These are phyloP conservation scores for Epirrhoe tristata DNA, from an alignment of 2,888 invertebrate genomes.

Conservation along the genomic window DNA sequence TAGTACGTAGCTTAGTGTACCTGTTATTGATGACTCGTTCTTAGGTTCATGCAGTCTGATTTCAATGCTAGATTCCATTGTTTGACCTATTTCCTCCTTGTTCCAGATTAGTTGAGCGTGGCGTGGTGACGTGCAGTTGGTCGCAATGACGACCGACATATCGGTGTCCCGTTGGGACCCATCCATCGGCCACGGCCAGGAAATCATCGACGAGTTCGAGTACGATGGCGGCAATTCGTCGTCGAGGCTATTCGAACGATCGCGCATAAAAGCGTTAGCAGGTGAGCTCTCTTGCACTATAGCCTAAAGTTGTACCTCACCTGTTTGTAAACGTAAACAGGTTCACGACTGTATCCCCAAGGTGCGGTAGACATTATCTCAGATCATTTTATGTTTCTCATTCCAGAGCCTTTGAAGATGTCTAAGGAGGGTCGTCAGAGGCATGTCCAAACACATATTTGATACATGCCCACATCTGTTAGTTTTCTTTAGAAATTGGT, in stretches of 20 bases:
- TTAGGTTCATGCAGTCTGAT: not conserved
- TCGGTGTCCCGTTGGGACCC: conserved; percentile 99
- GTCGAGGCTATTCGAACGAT: conserved; percentile 99
- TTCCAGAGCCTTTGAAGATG: too few species aligned
- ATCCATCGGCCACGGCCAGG: conserved; percentile 93
- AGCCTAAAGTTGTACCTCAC: too few species aligned
- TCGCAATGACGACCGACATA: conserved; percentile 97
- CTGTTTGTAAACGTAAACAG: too few species aligned
- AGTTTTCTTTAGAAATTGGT: too few species aligned
- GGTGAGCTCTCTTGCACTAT: conserved; percentile 84
- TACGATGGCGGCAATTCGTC: conserved; percentile 99
- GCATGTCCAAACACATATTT: too few species aligned
- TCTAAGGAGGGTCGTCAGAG: too few species aligned
- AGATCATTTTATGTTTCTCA: too few species aligned
- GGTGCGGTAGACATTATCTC: too few species aligned
- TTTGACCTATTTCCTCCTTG: conserved; percentile 34
- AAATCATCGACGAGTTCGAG: conserved; percentile 98
- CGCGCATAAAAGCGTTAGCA: conserved; percentile 99
- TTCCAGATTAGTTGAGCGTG: conserved; percentile 76
- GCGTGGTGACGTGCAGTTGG: conserved; percentile 76
- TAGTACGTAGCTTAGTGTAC: too few species aligned
- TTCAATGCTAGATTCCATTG: not conserved
- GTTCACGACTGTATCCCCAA: too few species aligned
- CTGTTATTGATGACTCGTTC: not conserved
- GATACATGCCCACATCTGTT: too few species aligned